Evolutionary conservation across 2,888 invertebrate species (phyloP).

Genomic region (Apocheima hispidaria): DNA sequence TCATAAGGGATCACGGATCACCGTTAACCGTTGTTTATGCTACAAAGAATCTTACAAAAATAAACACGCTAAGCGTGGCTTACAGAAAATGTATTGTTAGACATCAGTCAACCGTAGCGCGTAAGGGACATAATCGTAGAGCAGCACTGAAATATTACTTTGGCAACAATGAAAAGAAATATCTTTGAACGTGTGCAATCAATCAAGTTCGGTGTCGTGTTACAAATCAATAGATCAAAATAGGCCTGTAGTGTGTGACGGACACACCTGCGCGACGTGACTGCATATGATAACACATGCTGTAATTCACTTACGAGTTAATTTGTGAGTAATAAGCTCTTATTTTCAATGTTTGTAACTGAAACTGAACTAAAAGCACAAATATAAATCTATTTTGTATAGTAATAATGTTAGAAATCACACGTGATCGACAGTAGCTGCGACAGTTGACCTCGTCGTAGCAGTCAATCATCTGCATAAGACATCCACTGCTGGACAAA

Average conservation of each 20-base stretch:
- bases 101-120: constrained; percentile 64
- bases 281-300: not conserved
- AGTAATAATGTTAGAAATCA: too few relatives aligned
- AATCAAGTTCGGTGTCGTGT: constrained; percentile 58
- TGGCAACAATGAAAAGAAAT: constrained; percentile 70
- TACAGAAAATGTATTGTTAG: constrained; percentile 54
- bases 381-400: too few relatives aligned
- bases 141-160: constrained; percentile 63
- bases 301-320: not conserved
- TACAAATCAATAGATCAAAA: constrained; percentile 58
- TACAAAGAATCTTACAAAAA: constrained; percentile 39
- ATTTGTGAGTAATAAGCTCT: not conserved
- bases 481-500: too few relatives aligned
- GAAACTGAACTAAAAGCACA: too few relatives aligned
- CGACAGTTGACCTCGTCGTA: too few relatives aligned
- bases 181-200: constrained; percentile 60
- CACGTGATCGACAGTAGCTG: too few relatives aligned
- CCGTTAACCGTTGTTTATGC: constrained; percentile 24
- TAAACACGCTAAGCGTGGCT: constrained; percentile 38
- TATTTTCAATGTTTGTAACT: not conserved
- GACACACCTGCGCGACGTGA: not conserved
- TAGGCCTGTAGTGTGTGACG: constrained; percentile 9
- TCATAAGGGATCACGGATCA: constrained; percentile 27
- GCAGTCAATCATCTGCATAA: too few relatives aligned
- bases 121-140: constrained; percentile 46